Percentiles rank a stretch among this genome's conserved stretches.
phyloP scores from a whole-genome alignment of 1,140 invertebrate species.

The Laodelphax striatellus region DNA sequence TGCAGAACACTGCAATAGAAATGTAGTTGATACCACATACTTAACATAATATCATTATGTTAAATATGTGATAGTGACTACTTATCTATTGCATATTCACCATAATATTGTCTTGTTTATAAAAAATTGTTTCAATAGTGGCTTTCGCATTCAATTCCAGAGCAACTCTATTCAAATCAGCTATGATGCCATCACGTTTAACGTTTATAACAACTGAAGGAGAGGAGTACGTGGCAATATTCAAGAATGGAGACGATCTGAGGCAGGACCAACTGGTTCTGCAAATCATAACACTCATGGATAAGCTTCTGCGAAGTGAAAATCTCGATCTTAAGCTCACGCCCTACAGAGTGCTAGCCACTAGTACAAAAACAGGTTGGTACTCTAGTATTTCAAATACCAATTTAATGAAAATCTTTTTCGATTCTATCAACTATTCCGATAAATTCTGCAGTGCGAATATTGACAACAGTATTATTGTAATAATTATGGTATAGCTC shows the following conservation, averaged over 20 bases:
- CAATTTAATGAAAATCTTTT: too few species aligned
- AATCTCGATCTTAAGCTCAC: conserved; percentile 93
- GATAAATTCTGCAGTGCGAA: too few species aligned
- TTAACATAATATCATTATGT: too few species aligned
- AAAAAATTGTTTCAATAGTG: background rate
- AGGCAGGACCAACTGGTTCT: conserved; percentile 96
- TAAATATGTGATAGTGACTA: too few species aligned
- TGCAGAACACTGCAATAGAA: too few species aligned
- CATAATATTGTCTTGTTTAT: too few species aligned
- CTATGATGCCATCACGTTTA: conserved; percentile 92
- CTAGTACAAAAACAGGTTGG: conserved; percentile 80
- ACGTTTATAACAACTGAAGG: conserved; percentile 76
- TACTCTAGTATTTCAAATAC: too few species aligned
- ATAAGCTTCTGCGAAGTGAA: conserved; percentile 82
- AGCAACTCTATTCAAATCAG: conserved; percentile 91
- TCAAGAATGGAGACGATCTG: conserved; percentile 98
- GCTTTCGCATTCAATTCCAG: conserved; percentile 26
- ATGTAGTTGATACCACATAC: too few species aligned
- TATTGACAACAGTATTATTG: too few species aligned
- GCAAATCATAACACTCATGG: conserved; percentile 97
- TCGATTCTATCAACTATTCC: too few species aligned
- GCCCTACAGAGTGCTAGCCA: conserved; percentile 87
- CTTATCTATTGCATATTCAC: too few species aligned
- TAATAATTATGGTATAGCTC: too few species aligned
- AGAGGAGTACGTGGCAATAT: conserved; percentile 90